Percentiles rank a stretch among this genome's conserved stretches.
phyloP scores from a whole-genome alignment of 1,140 invertebrate genomes.

The Lutraria rhynchaena region DNA sequence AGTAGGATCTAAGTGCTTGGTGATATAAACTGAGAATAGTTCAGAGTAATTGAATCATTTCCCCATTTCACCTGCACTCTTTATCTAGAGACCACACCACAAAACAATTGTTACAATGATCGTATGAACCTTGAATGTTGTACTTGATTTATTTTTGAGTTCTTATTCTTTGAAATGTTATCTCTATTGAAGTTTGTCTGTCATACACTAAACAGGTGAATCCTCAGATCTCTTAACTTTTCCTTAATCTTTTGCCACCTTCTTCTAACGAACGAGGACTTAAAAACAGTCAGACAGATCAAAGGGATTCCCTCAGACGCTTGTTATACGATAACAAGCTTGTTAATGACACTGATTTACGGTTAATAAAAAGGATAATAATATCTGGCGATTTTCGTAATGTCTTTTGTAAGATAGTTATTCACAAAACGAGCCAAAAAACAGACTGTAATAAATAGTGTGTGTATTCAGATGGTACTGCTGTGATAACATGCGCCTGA shows the following conservation, averaged over 20 bases:
- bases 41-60: conserved; percentile 24
- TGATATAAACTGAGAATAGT: too few species aligned
- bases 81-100: conserved; percentile 18
- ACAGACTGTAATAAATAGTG: too few species aligned
- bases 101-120: conserved; percentile 24
- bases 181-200: conserved; percentile 32
- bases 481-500: too few species aligned
- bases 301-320: not conserved
- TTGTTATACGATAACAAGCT: conserved; percentile 8
- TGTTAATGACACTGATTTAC: conserved; percentile 14
- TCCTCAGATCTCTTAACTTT: conserved; percentile 23
- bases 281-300: conserved; percentile 13
- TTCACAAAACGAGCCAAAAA: too few species aligned
- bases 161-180: conserved; percentile 40
- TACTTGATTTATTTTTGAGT: conserved; percentile 39
- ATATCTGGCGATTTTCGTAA: too few species aligned
- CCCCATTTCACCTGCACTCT: conserved; percentile 1
- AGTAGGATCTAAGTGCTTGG: too few species aligned
- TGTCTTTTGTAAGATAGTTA: too few species aligned
- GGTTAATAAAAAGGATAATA: not conserved
- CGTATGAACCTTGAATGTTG: not conserved
- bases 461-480: too few species aligned
- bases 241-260: conserved; percentile 1
- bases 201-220: conserved; percentile 43
- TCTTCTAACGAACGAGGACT: conserved; percentile 17